Evolutionary conservation across 2,888 invertebrate species (phyloP).

Genomic region (Heliconius hortense): DNA sequence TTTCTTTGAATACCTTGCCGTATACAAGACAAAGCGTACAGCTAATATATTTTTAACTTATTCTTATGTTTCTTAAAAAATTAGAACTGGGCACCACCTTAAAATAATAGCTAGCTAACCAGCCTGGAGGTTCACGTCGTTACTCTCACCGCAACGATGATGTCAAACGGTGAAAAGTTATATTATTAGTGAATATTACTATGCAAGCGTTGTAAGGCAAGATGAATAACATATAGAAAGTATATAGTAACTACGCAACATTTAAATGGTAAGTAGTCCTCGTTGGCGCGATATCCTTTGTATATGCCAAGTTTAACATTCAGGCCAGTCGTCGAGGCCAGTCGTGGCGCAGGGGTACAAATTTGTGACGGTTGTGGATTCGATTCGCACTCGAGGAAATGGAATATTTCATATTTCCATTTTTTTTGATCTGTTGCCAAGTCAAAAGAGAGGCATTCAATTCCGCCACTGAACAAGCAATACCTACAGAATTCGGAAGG

Average conservation of each 20-base stretch:
- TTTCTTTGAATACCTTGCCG: no score
- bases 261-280: constrained; percentile 1
- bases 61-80: background rate
- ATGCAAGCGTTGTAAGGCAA: constrained; percentile 14
- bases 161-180: background rate
- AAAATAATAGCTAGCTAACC: background rate
- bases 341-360: no score
- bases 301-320: constrained; percentile 10
- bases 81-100: background rate
- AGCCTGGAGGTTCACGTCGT: background rate
- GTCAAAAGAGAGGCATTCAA: no score
- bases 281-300: constrained; percentile 9
- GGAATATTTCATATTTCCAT: no score
- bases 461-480: no score
- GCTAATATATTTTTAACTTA: background rate
- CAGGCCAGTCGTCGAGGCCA: no score
- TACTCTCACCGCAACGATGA: background rate
- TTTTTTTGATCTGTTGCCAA: no score
- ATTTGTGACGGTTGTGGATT: no score
- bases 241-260: background rate
- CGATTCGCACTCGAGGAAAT: no score
- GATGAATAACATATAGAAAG: constrained; percentile 1
- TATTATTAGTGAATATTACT: background rate
- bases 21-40: background rate
- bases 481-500: no score